These are phyloP conservation scores for Aquatica leii DNA, from an alignment of 2,888 invertebrate species.

Conservation along the genomic window DNA sequence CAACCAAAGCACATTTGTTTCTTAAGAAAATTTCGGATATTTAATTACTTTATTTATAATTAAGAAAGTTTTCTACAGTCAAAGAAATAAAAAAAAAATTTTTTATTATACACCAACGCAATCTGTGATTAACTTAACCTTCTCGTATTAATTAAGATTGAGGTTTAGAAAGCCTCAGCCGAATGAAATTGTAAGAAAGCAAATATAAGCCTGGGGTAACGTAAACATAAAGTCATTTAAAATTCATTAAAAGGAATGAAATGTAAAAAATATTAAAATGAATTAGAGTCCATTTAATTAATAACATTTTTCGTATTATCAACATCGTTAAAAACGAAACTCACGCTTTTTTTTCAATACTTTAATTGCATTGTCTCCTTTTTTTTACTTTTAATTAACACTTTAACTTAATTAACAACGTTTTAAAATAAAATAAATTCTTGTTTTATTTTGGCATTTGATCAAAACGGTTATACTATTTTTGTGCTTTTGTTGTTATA, in stretches of 20 bases:
- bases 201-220: background rate
- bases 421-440: too few relatives aligned
- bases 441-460: too few relatives aligned
- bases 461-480: too few relatives aligned
- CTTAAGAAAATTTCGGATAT: slow-evolving; percentile 13
- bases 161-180: background rate
- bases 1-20: background rate
- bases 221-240: background rate
- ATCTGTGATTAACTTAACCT: slow-evolving; percentile 9
- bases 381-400: too few relatives aligned
- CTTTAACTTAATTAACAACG: too few relatives aligned
- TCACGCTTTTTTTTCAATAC: too few relatives aligned
- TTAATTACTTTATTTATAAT: slow-evolving; percentile 13
- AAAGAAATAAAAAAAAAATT: slow-evolving; percentile 1
- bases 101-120: slow-evolving; percentile 5
- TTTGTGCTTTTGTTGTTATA: too few relatives aligned
- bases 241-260: slow-evolving; percentile 5
- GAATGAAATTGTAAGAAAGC: slow-evolving; percentile 1
- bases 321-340: too few relatives aligned
- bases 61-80: background rate
- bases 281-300: too few relatives aligned
- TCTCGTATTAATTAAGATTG: slow-evolving; percentile 8
- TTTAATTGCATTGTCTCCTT: too few relatives aligned
- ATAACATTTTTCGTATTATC: too few relatives aligned
- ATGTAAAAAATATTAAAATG: background rate